Conservation (phyloP, 1,140 invertebrate species). For the Stegodyphus dumicola region DNA sequence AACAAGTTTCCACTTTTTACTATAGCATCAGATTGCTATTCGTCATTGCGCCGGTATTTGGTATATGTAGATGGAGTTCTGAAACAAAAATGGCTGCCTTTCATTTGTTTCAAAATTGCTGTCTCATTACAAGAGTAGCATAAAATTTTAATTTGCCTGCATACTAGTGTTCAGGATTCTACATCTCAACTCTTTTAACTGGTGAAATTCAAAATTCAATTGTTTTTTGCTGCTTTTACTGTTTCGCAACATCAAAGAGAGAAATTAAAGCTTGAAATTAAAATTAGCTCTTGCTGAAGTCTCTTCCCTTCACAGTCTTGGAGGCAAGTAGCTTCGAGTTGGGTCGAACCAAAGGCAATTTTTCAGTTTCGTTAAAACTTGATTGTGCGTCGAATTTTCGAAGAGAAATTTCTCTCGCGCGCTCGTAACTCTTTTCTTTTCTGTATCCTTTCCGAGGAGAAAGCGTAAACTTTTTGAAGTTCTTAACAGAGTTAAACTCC, state of each 20-base stretch:
- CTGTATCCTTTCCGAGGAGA: background rate
- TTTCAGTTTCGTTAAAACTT: conserved; percentile 19
- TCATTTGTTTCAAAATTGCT: no score
- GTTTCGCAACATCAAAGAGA: conserved; percentile 2
- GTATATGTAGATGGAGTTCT: no score
- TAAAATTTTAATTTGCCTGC: no score
- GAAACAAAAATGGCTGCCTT: no score
- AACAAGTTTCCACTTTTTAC: no score
- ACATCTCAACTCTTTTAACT: no score
- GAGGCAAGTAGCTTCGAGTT: background rate
- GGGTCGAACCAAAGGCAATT: background rate
- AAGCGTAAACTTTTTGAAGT: conserved; percentile 37
- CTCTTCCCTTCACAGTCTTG: no score
- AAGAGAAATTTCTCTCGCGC: conserved; percentile 6
- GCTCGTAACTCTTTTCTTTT: background rate
- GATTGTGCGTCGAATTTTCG: background rate
- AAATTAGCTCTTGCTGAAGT: background rate
- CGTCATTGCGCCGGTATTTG: no score
- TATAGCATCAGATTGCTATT: no score
- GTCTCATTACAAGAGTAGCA: no score
- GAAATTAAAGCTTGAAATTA: conserved; percentile 46
- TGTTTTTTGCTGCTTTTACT: conserved; percentile 8
- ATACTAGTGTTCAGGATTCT: no score
- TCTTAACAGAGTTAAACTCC: conserved; percentile 35
- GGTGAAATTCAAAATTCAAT: conserved; percentile 29